These are phyloP conservation scores for Campopleginae sp. DNA, from an alignment of 2,888 invertebrate genomes.

Conservation along the genomic window DNA sequence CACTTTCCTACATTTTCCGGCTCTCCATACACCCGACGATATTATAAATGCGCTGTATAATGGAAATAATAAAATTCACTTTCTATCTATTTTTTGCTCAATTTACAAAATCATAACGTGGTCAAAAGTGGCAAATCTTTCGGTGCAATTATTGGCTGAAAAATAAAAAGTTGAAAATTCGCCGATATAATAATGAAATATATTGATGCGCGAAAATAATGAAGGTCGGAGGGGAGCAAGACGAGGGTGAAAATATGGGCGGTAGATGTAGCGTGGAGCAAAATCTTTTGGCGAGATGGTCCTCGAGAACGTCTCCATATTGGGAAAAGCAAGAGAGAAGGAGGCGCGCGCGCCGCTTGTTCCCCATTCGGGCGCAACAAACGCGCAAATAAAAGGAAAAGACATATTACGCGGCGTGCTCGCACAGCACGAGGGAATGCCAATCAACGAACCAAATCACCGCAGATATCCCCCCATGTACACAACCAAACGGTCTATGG, in stretches of 20 bases:
- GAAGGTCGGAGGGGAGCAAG: conserved; percentile 9
- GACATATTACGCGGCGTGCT: no score
- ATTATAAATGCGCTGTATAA: background rate
- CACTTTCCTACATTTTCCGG: background rate
- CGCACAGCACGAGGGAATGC: conserved; percentile 6
- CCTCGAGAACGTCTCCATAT: conserved; percentile 71
- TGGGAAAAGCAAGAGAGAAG: conserved; percentile 65
- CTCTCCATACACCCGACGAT: conserved; percentile 34
- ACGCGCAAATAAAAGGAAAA: conserved; percentile 46
- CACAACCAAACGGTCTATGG: no score
- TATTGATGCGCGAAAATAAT: conserved; percentile 6
- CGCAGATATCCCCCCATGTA: no score
- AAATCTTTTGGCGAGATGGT: conserved; percentile 43
- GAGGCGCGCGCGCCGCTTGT: background rate
- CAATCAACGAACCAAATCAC: background rate
- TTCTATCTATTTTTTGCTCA: no score
- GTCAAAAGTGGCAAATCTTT: no score
- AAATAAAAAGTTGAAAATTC: background rate
- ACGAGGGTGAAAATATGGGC: conserved; percentile 22
- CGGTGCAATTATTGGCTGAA: no score
- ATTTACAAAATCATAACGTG: no score
- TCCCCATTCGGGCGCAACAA: conserved; percentile 41
- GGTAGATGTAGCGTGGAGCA: conserved; percentile 42
- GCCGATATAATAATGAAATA: background rate
- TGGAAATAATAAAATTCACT: no score